Evolutionary conservation across 2,113 vertebrate genomes (phyloP).

Genomic region (Rhizomys pruinosus): DNA sequence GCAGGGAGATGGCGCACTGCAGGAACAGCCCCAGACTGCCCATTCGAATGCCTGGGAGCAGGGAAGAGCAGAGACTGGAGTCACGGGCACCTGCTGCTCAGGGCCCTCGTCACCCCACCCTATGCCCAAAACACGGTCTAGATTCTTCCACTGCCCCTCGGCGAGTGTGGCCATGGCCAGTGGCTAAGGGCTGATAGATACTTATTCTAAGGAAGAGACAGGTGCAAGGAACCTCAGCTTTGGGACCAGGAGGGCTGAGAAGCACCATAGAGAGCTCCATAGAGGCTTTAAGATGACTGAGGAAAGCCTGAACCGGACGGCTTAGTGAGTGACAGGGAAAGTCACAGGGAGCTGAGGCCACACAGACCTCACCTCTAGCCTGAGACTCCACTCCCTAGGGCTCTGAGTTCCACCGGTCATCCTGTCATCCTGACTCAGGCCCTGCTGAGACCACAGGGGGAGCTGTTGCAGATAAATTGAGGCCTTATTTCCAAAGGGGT

Average conservation of each 20-base stretch:
- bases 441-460: accelerated
- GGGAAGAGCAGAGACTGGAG: background rate
- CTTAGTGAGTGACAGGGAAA: too few relatives aligned
- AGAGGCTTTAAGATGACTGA: background rate
- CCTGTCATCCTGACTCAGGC: background rate
- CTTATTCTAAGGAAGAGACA: background rate
- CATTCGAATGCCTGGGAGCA: conserved; percentile 89
- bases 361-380: background rate
- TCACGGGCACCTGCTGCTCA: background rate
- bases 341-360: background rate
- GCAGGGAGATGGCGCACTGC: conserved; percentile 90
- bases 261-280: background rate
- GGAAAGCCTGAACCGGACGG: background rate
- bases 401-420: background rate
- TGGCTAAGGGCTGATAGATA: background rate
- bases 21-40: conserved; percentile 94
- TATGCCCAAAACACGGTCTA: background rate
- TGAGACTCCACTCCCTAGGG: background rate
- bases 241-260: background rate
- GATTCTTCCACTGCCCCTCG: background rate
- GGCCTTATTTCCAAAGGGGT: too few relatives aligned
- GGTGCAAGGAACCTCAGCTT: background rate
- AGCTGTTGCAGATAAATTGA: accelerated
- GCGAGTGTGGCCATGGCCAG: background rate
- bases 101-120: background rate